Conservation (phyloP, 2,797 vertebrate genomes). For the Pangasius mekongensis region DNA sequence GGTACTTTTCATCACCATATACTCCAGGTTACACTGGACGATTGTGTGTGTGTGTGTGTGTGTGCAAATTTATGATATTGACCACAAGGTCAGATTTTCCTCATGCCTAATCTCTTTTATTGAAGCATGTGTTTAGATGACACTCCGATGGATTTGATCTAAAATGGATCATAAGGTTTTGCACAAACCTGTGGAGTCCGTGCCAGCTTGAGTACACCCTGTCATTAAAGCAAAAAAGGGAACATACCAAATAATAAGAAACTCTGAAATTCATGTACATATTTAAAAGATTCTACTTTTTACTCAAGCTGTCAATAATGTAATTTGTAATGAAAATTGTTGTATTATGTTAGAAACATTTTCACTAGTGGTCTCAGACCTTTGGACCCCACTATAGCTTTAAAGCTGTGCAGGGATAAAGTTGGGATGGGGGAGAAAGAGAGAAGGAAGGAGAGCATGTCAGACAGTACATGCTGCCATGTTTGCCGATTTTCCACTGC, state of each 20-base stretch:
- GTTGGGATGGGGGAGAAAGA: not conserved
- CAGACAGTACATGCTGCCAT: not conserved
- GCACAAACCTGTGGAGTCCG: not conserved
- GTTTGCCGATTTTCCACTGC: not conserved
- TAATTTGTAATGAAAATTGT: not conserved
- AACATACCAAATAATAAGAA: not conserved
- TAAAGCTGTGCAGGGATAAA: not conserved
- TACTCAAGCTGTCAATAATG: not conserved
- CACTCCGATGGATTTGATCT: too few species aligned
- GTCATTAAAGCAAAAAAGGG: too few species aligned
- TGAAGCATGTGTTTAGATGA: not conserved
- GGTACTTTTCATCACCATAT: conserved; percentile 51
- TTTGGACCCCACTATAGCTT: not conserved
- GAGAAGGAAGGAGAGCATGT: not conserved
- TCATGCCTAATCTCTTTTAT: not conserved
- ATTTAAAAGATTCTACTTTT: not conserved
- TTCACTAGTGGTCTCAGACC: too few species aligned
- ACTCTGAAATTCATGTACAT: not conserved
- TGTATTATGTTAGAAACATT: not conserved
- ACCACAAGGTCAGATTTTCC: not conserved
- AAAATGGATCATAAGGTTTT: not conserved
- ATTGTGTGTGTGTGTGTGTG: conserved; percentile 7
- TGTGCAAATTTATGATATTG: not conserved
- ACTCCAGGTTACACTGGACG: conserved; percentile 40
- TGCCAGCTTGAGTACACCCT: not conserved